A percentile compares a stretch with the other conserved stretches of the same genome.
Evolutionary conservation across 2,797 vertebrate genomes (phyloP).

Genomic region (Urosaurus nigricauda): DNA sequence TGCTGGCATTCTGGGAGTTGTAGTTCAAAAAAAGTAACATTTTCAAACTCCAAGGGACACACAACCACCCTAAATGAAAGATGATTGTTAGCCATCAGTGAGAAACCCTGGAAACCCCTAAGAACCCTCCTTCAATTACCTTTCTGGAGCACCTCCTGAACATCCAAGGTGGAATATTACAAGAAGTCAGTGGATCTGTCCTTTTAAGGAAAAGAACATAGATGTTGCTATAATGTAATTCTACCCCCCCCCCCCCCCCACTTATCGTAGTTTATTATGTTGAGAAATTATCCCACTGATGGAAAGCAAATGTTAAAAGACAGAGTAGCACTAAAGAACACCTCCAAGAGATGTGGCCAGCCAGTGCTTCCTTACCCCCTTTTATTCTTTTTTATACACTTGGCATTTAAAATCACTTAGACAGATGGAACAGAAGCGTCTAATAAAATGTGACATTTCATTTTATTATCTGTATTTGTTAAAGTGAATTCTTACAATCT

Average conservation of each 20-base stretch:
- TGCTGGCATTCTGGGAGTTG: background rate
- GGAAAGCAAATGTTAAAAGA: conserved; percentile 51
- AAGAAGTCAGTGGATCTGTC: background rate
- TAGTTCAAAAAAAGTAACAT: background rate
- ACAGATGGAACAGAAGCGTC: conserved; percentile 78
- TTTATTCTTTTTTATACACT: conserved; percentile 53
- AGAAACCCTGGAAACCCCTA: background rate
- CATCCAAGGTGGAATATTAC: background rate
- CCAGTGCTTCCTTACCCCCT: conserved; percentile 58
- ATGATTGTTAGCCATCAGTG: background rate
- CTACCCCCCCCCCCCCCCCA: fast-evolving
- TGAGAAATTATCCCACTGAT: conserved; percentile 35
- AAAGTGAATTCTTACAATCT: conserved; percentile 73
- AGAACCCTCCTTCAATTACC: background rate
- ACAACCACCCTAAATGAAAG: background rate
- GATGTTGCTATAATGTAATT: conserved; percentile 42
- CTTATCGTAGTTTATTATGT: conserved; percentile 36
- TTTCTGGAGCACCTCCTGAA: background rate
- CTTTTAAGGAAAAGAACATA: conserved; percentile 26
- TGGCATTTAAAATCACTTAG: conserved; percentile 77
- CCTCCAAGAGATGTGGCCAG: conserved; percentile 53
- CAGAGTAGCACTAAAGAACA: conserved; percentile 40
- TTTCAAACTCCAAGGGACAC: background rate
- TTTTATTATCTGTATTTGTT: conserved; percentile 75
- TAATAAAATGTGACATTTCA: conserved; percentile 81